Base-by-base conservation (phyloP, 2,797 vertebrate genomes). In the Morus bassanus region DNA sequence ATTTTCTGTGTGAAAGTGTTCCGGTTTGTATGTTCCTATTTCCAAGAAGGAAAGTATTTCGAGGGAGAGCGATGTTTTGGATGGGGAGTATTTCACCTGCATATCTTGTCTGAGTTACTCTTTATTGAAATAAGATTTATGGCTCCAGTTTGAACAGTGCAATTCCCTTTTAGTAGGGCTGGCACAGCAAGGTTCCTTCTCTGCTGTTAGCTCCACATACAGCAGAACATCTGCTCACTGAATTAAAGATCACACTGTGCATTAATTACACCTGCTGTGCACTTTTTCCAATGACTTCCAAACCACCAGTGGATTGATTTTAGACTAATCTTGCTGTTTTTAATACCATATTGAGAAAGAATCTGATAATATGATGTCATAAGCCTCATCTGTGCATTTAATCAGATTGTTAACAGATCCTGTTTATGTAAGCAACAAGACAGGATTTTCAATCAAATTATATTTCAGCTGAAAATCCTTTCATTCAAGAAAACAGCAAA, bases 181-280 rank as follows among this genome's bases (percentile, higher is more conserved):
- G 46, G 53, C 85, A 70, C 95, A 89, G 76, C 72, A 92, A 73
- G 84, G 57, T 43, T 72, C 48, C 50, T 84, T 82, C 53, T 73
- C 87, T 69, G 64, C 76, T 85, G 48, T 65, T 65, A 92, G 46
- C 59, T 92, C 73, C 80, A 72, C 65, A 81, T 10, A 73, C 31
- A 92, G 89, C 76, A 94, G 75, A 95, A 94, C 95, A 96, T 92
- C 92, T 95, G 95, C 85, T 97, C 85, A 24, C 91, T 92, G 73
- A 89, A 91, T 92, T 94, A 91, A 90, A 59, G 72, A 91, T 75
- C 88, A 93, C 70, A 72, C 82, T 95, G 89, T 51, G 95, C 73
- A 73, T 88, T 97, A 91, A 96, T 88, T 93, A 94, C 85, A 96
- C 95, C 79, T 93, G 88, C 96, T 96, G 94, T 79, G 91, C 93